These are phyloP conservation scores for Galeruca laticollis DNA, from an alignment of 2,888 invertebrate species.

Conservation along the genomic window DNA sequence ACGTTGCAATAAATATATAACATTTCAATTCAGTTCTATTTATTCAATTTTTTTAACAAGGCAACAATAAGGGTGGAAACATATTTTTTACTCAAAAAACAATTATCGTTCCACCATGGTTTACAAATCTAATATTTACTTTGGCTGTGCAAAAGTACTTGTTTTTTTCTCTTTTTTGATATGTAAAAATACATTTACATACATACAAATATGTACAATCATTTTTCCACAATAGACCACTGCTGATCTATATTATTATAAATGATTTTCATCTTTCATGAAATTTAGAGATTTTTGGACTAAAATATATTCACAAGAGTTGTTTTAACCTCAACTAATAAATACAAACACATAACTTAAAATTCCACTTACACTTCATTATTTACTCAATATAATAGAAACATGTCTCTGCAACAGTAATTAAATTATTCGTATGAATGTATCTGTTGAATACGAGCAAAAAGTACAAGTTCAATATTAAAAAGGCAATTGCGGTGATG, in stretches of 20 bases:
- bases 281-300: slow-evolving; percentile 16
- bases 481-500: no score
- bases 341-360: no score
- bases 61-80: slow-evolving; percentile 48
- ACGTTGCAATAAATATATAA: slow-evolving; percentile 7
- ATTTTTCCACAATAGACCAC: slow-evolving; percentile 52
- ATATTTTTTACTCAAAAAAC: slow-evolving; percentile 23
- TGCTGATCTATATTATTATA: slow-evolving; percentile 32
- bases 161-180: slow-evolving; percentile 52
- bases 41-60: slow-evolving; percentile 43
- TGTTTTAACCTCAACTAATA: no score
- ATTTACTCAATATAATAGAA: no score
- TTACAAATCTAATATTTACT: slow-evolving; percentile 35
- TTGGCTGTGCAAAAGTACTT: slow-evolving; percentile 57
- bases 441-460: no score
- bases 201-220: slow-evolving; percentile 56
- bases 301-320: neutral
- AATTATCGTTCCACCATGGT: slow-evolving; percentile 10
- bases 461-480: no score
- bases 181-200: slow-evolving; percentile 62
- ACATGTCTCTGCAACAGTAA: no score
- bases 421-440: no score
- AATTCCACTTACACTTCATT: no score
- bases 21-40: slow-evolving; percentile 24
- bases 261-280: slow-evolving; percentile 25